These are phyloP conservation scores for Numenius arquata DNA, from an alignment of 2,113 vertebrate species.

Conservation along the genomic window DNA sequence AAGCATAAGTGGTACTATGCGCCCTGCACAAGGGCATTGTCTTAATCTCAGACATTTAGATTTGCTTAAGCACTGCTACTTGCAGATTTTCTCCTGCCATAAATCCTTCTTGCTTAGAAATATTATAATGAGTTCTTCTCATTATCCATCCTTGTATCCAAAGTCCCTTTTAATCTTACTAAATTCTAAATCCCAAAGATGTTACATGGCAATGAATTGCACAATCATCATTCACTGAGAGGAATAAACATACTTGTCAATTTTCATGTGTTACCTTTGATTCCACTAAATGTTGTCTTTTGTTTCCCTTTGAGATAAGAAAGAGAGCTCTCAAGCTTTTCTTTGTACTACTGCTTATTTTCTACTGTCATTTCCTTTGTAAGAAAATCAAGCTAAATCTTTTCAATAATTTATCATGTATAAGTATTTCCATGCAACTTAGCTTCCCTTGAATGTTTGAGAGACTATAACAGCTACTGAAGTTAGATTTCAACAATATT, in stretches of 20 bases:
- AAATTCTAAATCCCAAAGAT: neutral
- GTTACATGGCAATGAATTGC: neutral
- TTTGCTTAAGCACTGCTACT: neutral
- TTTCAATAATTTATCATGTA: neutral
- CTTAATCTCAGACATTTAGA: neutral
- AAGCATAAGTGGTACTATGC: neutral
- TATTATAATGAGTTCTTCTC: neutral
- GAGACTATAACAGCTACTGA: neutral
- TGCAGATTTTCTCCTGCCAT: neutral
- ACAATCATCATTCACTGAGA: neutral
- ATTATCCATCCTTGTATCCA: neutral
- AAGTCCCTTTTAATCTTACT: neutral
- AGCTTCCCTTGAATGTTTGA: neutral
- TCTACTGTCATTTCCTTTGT: neutral
- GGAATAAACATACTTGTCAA: neutral
- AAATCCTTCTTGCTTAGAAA: neutral
- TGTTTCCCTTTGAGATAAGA: neutral
- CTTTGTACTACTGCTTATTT: neutral
- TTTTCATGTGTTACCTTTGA: neutral
- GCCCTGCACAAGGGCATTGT: neutral
- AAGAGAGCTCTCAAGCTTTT: neutral
- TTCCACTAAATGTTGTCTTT: neutral
- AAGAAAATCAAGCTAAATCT: neutral
- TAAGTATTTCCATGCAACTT: neutral
- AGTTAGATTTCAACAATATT: neutral